These are phyloP conservation scores for Pogonophryne albipinna DNA, from an alignment of 2,797 vertebrate genomes.

Conservation along the genomic window DNA sequence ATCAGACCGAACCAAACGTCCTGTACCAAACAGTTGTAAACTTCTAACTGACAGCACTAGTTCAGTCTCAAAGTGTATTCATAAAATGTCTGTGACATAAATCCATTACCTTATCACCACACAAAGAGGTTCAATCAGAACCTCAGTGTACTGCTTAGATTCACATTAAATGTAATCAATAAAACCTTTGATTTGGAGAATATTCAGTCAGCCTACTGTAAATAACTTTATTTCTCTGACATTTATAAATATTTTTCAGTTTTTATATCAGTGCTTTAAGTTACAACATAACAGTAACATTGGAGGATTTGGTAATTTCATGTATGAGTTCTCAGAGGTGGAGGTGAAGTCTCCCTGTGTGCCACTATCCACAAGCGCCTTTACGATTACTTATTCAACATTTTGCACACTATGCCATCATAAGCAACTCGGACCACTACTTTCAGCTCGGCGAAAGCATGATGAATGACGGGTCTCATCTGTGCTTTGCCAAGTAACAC, in stretches of 20 bases:
- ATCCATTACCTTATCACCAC: slow-evolving; percentile 17
- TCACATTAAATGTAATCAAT: slow-evolving; percentile 52
- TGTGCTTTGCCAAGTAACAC: slow-evolving; percentile 78
- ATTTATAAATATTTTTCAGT: slow-evolving; percentile 55
- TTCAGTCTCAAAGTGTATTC: slow-evolving; percentile 4
- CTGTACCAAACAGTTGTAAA: too few species aligned
- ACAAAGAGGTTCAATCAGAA: slow-evolving; percentile 28
- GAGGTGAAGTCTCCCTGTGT: slow-evolving; percentile 30
- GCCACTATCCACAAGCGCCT: slow-evolving; percentile 42
- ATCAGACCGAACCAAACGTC: too few species aligned
- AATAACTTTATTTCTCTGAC: slow-evolving; percentile 56
- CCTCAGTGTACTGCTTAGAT: slow-evolving; percentile 6
- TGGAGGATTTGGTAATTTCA: slow-evolving; percentile 43
- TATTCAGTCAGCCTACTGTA: slow-evolving; percentile 25
- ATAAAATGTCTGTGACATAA: slow-evolving; percentile 13
- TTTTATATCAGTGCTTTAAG: slow-evolving; percentile 21
- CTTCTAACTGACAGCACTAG: too few species aligned
- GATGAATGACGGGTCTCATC: slow-evolving; percentile 75
- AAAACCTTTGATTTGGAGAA: slow-evolving; percentile 43
- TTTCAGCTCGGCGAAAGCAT: slow-evolving; percentile 60
- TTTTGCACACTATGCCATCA: slow-evolving; percentile 67
- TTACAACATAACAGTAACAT: slow-evolving; percentile 31
- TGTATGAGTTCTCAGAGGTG: slow-evolving; percentile 19
- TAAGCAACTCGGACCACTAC: slow-evolving; percentile 63
- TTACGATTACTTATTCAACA: slow-evolving; percentile 61